Percentiles rank a stretch among this genome's conserved stretches.
phyloP scores from a whole-genome alignment of 2,113 vertebrate genomes.

The Anseranas semipalmata region DNA sequence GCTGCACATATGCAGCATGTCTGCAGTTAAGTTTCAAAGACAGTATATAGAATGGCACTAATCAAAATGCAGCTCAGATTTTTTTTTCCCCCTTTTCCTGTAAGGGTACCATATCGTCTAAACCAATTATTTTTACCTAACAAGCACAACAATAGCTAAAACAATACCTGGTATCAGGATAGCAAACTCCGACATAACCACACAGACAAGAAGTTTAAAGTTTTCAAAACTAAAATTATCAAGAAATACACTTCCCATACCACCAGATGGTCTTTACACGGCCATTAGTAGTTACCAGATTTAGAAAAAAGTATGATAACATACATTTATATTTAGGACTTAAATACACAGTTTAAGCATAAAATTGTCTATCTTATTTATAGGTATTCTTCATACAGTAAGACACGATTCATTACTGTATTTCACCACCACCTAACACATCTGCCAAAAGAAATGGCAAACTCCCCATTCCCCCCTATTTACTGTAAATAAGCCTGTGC shows the following conservation, averaged over 20 bases:
- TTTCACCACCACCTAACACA: neutral
- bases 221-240: neutral
- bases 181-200: neutral
- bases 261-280: neutral
- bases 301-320: neutral
- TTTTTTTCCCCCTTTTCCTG: neutral
- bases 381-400: neutral
- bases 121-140: neutral
- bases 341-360: neutral
- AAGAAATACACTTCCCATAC: neutral
- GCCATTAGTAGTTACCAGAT: neutral
- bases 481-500: neutral
- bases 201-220: neutral
- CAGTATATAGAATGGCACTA: neutral
- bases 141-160: neutral
- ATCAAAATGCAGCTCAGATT: neutral
- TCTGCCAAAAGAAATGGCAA: neutral
- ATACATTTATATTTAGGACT: neutral
- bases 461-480: neutral
- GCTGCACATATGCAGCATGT: accelerated
- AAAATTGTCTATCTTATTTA: neutral
- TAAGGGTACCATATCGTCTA: neutral
- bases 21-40: neutral
- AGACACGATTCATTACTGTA: neutral
- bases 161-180: neutral